Conservation (phyloP, 2,888 invertebrate genomes). For the Rhimphoctona megacephalus region DNA sequence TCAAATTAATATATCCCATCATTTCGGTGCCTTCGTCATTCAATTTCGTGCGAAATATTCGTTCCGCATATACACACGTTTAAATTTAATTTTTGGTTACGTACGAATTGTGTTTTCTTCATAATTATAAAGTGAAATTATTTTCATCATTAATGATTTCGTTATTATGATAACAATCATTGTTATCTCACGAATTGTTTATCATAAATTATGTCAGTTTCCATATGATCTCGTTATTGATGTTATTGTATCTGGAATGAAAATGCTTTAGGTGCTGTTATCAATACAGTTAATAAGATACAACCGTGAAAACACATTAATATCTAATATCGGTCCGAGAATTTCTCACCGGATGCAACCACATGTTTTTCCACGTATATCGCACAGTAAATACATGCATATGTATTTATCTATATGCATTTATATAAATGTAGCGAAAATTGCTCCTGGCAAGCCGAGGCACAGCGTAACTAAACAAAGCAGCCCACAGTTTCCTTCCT, state of each 20-base stretch:
- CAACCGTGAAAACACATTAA: slow-evolving; percentile 6
- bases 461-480: slow-evolving; percentile 73
- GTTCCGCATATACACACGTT: not conserved
- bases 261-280: slow-evolving; percentile 47
- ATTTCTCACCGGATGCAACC: slow-evolving; percentile 43
- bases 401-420: slow-evolving; percentile 1
- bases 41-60: not conserved
- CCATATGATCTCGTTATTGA: slow-evolving; percentile 14
- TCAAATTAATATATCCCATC: slow-evolving; percentile 24
- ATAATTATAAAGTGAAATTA: not conserved
- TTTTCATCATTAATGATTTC: not conserved
- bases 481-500: slow-evolving; percentile 73
- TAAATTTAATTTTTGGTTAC: not conserved
- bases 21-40: slow-evolving; percentile 19
- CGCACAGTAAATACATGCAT: slow-evolving; percentile 24
- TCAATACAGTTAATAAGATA: slow-evolving; percentile 23
- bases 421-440: slow-evolving; percentile 53
- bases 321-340: slow-evolving; percentile 1
- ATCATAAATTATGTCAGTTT: slow-evolving; percentile 23
- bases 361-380: slow-evolving; percentile 38
- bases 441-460: slow-evolving; percentile 63
- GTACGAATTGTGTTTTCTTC: not conserved
- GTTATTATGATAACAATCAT: not conserved
- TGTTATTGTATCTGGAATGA: slow-evolving; percentile 40
- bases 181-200: slow-evolving; percentile 22